These are phyloP conservation scores for Bactericera cockerelli DNA, from an alignment of 1,140 invertebrate species.

Conservation along the genomic window DNA sequence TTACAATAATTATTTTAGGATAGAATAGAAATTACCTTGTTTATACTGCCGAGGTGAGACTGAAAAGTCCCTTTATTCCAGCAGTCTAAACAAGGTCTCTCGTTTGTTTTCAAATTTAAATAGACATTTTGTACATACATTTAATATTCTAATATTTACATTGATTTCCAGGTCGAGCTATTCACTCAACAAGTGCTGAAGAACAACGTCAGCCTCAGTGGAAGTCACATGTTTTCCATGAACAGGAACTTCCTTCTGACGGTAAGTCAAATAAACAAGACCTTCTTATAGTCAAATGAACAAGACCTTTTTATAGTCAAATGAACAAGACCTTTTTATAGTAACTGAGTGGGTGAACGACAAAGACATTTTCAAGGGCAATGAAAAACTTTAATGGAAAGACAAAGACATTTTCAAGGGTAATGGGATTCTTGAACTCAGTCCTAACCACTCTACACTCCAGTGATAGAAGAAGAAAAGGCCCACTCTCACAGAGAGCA, in stretches of 20 bases:
- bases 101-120: too few relatives aligned
- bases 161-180: neutral
- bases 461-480: neutral
- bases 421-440: neutral
- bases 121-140: too few relatives aligned
- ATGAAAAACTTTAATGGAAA: neutral
- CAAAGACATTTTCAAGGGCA: neutral
- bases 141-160: too few relatives aligned
- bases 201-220: slow-evolving; percentile 12
- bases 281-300: too few relatives aligned
- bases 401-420: neutral
- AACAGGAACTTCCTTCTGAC: slow-evolving; percentile 17
- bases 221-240: slow-evolving; percentile 20
- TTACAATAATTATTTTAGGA: too few relatives aligned
- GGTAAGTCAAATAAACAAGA: slow-evolving; percentile 11
- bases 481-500: neutral
- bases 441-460: neutral
- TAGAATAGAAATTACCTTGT: too few relatives aligned
- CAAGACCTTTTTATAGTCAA: too few relatives aligned
- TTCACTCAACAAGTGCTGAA: slow-evolving; percentile 1
- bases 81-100: too few relatives aligned
- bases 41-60: too few relatives aligned
- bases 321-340: neutral
- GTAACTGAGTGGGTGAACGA: neutral
- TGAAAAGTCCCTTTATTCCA: too few relatives aligned